Percentiles rank a stretch among this genome's conserved stretches.
Conservation (phyloP, 2,888 invertebrate species). For the Drosophila fulvimacula region DNA sequence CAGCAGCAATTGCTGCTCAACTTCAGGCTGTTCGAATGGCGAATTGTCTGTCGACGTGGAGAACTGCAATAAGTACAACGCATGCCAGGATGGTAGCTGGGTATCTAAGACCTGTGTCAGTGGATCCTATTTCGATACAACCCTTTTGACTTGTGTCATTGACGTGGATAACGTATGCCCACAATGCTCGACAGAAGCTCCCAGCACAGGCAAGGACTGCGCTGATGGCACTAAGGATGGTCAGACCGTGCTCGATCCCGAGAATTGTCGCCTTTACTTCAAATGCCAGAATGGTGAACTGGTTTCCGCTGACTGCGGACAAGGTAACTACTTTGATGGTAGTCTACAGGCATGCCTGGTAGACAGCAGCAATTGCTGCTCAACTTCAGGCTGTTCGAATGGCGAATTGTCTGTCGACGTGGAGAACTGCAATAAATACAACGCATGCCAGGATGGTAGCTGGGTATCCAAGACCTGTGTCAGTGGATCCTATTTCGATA, state of each 20-base stretch:
- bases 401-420: not conserved
- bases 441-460: slow-evolving; percentile 21
- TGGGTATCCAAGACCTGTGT: slow-evolving; percentile 47
- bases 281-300: slow-evolving; percentile 67
- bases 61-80: slow-evolving; percentile 46
- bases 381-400: slow-evolving; percentile 7
- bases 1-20: not conserved
- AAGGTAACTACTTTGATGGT: slow-evolving; percentile 67
- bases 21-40: slow-evolving; percentile 12
- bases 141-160: slow-evolving; percentile 8
- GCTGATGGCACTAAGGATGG: slow-evolving; percentile 54
- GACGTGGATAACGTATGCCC: slow-evolving; percentile 46
- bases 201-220: slow-evolving; percentile 53
- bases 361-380: slow-evolving; percentile 24
- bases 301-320: slow-evolving; percentile 57
- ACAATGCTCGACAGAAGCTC: not conserved
- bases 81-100: slow-evolving; percentile 48
- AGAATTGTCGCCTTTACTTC: slow-evolving; percentile 65
- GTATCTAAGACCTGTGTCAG: slow-evolving; percentile 31
- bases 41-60: not conserved
- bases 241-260: slow-evolving; percentile 47
- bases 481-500: slow-evolving; percentile 49
- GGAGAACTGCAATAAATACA: slow-evolving; percentile 47
- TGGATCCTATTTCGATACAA: slow-evolving; percentile 50
- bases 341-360: not conserved